Conservation (phyloP, 2,113 vertebrate species). For the Odocoileus virginianus region DNA sequence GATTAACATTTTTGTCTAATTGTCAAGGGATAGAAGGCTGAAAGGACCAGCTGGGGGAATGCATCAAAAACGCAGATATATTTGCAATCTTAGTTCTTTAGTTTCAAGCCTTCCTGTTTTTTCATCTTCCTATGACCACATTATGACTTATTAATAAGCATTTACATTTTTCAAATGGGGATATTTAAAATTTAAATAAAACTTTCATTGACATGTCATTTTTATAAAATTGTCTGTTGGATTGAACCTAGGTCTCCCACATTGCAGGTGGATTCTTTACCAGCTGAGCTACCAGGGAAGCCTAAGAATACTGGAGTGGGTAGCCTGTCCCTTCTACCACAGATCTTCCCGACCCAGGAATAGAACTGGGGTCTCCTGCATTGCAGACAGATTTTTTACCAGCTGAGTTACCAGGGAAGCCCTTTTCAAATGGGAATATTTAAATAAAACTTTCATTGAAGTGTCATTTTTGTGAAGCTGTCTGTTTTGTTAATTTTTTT, state of each 20-base stretch:
- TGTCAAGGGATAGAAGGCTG: not conserved
- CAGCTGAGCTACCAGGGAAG: not conserved
- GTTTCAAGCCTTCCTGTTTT: constrained; percentile 20
- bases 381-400: not conserved
- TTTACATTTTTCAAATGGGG: constrained; percentile 8
- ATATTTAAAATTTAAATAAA: constrained; percentile 6
- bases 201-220: not conserved
- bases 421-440: not conserved
- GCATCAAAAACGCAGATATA: not conserved
- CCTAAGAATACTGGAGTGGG: not conserved
- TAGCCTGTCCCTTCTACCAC: not conserved
- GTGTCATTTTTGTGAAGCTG: not conserved
- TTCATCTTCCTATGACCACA: not conserved
- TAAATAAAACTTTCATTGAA: not conserved
- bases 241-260: rapidly evolving
- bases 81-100: not conserved
- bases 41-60: not conserved
- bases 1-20: not conserved
- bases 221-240: not conserved
- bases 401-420: not conserved
- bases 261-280: not conserved
- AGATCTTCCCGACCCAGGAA: not conserved
- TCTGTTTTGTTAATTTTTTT: not conserved
- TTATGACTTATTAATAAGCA: constrained; percentile 31
- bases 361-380: not conserved